Evolutionary conservation across 2,797 vertebrate genomes (phyloP).

Genomic region (Acrossocheilus fasciatus): DNA sequence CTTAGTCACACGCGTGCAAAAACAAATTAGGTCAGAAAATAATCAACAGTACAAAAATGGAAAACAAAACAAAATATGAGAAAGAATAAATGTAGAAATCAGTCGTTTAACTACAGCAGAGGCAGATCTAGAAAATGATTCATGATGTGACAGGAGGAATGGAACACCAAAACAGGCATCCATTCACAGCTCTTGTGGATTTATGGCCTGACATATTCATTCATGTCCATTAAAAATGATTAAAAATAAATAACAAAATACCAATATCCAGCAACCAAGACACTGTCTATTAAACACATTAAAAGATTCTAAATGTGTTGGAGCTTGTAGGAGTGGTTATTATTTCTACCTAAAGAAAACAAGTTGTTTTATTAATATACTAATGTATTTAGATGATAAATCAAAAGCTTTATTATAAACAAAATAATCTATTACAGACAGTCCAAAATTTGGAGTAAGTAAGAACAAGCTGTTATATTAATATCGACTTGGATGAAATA

Average conservation of each 20-base stretch:
- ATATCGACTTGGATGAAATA: slow-evolving; percentile 1
- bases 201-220: slow-evolving; percentile 8
- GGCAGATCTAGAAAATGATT: not conserved
- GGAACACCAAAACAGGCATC: not conserved
- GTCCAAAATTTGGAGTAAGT: not conserved
- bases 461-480: not conserved
- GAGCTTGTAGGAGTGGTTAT: not conserved
- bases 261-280: not conserved
- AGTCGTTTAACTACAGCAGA: not conserved
- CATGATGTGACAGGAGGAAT: not conserved
- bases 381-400: slow-evolving; percentile 6
- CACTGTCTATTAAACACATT: not conserved
- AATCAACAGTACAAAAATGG: not conserved
- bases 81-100: not conserved
- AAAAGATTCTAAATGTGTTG: not conserved
- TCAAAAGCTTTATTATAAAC: not conserved
- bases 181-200: not conserved
- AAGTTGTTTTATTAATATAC: not conserved
- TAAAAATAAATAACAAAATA: not conserved
- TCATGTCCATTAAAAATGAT: not conserved
- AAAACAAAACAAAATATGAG: not conserved
- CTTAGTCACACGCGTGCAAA: not conserved
- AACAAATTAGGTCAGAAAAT: not conserved
- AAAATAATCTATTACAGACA: not conserved
- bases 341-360: not conserved